phyloP scores from a whole-genome alignment of 1,140 invertebrate species.

The Leucophenga varia region DNA sequence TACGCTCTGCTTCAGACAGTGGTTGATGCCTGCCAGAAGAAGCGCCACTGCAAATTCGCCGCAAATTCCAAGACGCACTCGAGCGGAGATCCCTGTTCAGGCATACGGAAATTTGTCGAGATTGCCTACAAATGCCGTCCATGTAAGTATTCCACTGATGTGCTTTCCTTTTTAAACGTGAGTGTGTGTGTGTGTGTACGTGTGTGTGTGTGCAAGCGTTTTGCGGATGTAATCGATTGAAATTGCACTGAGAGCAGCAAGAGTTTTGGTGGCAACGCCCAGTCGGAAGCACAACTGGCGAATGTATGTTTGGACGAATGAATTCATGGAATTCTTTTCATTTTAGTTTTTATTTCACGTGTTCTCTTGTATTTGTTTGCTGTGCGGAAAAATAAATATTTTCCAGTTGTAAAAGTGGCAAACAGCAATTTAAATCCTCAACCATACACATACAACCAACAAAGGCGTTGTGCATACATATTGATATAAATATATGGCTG shows the following conservation, averaged over 20 bases:
- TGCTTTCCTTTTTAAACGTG: too few species aligned
- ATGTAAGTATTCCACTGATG: conserved; percentile 75
- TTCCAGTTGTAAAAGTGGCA: conserved; percentile 31
- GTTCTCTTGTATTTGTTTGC: conserved; percentile 29
- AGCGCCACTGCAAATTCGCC: conserved; percentile 81
- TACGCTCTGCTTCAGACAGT: conserved; percentile 90
- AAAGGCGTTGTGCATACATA: conserved; percentile 29
- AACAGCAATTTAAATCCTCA: conserved; percentile 33
- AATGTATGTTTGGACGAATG: neutral
- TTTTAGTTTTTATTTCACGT: too few species aligned
- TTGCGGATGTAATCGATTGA: conserved; percentile 24
- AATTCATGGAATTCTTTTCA: neutral
- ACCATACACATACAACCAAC: conserved; percentile 30
- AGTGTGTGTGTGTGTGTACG: conserved; percentile 6
- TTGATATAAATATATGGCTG: conserved; percentile 16
- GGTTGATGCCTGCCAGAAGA: conserved; percentile 87
- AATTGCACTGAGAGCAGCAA: conserved; percentile 6
- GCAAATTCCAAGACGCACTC: conserved; percentile 77
- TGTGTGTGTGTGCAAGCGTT: conserved; percentile 13
- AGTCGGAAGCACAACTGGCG: neutral
- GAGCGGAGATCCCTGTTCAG: conserved; percentile 78
- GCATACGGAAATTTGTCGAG: conserved; percentile 82
- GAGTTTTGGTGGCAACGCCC: neutral
- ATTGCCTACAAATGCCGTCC: conserved; percentile 92
- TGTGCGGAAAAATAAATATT: conserved; percentile 31